A percentile compares a stretch with the other conserved stretches of the same genome.
phyloP scores from a whole-genome alignment of 92 coral and sea anemone genomes.

The Porites divaricata region DNA sequence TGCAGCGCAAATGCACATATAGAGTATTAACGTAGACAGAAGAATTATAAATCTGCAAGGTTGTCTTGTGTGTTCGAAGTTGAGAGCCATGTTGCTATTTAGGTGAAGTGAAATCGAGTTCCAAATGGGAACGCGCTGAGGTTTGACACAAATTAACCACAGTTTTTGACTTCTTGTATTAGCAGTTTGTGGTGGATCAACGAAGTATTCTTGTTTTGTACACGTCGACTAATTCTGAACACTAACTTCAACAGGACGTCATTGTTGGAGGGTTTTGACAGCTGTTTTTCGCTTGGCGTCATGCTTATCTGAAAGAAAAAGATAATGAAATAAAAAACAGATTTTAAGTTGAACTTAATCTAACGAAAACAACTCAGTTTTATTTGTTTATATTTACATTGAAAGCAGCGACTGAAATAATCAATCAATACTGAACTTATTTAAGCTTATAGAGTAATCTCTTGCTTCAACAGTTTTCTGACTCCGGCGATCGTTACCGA shows the following conservation, averaged over 20 bases:
- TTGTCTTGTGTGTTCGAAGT: conserved; percentile 29
- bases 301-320: neutral
- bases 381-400: neutral
- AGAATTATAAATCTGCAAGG: conserved; percentile 58
- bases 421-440: neutral
- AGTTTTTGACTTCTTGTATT: too few species aligned
- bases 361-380: neutral
- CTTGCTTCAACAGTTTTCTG: neutral
- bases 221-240: too few species aligned
- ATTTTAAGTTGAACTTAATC: neutral
- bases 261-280: neutral
- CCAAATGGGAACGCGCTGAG: too few species aligned
- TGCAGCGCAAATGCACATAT: conserved; percentile 66
- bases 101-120: neutral
- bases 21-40: conserved; percentile 49
- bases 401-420: neutral
- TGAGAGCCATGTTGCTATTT: neutral
- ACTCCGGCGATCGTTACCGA: too few species aligned
- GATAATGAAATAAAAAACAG: neutral
- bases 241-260: neutral
- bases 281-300: neutral
- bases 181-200: too few species aligned
- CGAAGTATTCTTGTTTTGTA: too few species aligned
- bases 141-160: too few species aligned
- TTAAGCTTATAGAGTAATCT: too few species aligned